phyloP scores from a whole-genome alignment of 2,888 invertebrate genomes.

The Trissolcus japonicus region DNA sequence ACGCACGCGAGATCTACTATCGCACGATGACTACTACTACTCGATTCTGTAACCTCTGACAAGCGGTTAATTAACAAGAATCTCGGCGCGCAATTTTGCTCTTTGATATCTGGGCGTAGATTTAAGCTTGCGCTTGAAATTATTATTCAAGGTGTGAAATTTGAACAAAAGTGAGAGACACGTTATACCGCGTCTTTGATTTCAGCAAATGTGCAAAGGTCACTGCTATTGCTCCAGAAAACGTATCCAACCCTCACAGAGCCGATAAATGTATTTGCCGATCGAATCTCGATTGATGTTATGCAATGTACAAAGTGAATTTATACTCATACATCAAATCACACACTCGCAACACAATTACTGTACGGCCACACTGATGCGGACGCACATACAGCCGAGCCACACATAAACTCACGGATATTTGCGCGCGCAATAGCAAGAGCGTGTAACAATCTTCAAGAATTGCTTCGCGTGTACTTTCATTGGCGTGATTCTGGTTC shows the following conservation, averaged over 20 bases:
- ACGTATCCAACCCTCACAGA: constrained; percentile 49
- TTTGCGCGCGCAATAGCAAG: constrained; percentile 26
- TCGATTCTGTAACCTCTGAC: constrained; percentile 53
- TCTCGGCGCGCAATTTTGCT: constrained; percentile 26
- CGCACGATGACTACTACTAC: constrained; percentile 50
- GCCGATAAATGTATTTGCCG: constrained; percentile 55
- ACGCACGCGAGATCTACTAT: constrained; percentile 58
- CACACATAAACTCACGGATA: constrained; percentile 11
- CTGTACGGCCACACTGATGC: constrained; percentile 1
- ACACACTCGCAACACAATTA: constrained; percentile 25
- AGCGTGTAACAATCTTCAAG: constrained; percentile 48
- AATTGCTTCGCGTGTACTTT: constrained; percentile 58
- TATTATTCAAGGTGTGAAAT: constrained; percentile 33
- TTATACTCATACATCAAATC: constrained; percentile 52
- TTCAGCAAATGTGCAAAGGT: constrained; percentile 52
- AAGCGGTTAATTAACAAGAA: constrained; percentile 47
- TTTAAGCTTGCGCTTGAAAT: constrained; percentile 10
- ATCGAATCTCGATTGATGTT: constrained; percentile 59
- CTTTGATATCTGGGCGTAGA: constrained; percentile 6
- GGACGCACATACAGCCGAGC: constrained; percentile 12
- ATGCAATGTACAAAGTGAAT: constrained; percentile 59
- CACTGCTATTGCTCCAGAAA: constrained; percentile 60
- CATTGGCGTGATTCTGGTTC: constrained; percentile 66
- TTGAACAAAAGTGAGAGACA: constrained; percentile 24
- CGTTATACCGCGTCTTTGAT: constrained; percentile 28